Evolutionary conservation across 2,113 vertebrate genomes (phyloP), one percentile per base, ranked within the genome.

Genomic region (Odontesthes bonariensis): DNA sequence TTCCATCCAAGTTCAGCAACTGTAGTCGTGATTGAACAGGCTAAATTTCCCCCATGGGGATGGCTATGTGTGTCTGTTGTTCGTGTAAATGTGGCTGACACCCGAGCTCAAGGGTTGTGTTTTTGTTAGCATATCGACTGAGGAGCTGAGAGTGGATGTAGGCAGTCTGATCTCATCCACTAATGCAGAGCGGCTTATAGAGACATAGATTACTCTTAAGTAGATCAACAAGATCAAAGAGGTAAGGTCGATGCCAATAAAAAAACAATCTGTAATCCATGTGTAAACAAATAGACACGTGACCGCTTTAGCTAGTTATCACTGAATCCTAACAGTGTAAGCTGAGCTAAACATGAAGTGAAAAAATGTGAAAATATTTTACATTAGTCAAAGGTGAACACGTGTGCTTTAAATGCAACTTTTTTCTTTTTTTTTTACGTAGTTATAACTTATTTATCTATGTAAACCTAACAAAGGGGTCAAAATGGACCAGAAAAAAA

Each of bases 121-220:
- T 81, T 85, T 67, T 73, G 70, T 69, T 53, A 27, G 57, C 47
- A 27, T 82, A 84, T 82, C 1, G 86, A 84, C 73, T 40, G 70
- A 54, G 55, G 27, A 74, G 81, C 72, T 64, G 31, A 81, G 77
- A 73, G 79, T 62, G 59, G 82, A 85, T 74, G 69, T 64, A 77
- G 68, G 52, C 53, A 13, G 33, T 23, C 49, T 46, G 64, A 73
- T 69, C 69, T 80, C 68, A 64, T 64, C 77, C 81, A 46, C 55
- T 79, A 61, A 77, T 79, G 46, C 65, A 68, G 54, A 42, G 52
- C 17, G 0, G 65, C 81, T 79, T 73, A 85, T 51, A 35, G 66
- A 61, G 65, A 58, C 70, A 74, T 65, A 3, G 81, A 73, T 83
- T 49, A 61, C 76, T 46, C 70, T 20, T 27, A 68, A 81, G 51